Conservation (phyloP, 2,888 invertebrate genomes). For the Drosophila tripunctata region DNA sequence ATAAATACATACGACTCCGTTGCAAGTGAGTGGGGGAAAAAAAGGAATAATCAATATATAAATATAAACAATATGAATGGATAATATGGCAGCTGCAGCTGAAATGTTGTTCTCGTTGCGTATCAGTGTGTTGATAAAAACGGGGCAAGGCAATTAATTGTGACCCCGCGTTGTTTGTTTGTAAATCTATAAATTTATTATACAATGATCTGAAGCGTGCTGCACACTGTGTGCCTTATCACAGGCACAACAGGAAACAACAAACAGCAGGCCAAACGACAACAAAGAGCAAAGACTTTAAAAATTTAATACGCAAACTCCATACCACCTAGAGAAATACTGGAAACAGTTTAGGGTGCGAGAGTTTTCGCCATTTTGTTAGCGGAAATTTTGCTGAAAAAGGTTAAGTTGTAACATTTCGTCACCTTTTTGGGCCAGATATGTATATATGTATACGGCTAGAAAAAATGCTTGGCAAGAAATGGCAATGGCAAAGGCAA, state of each 20-base stretch:
- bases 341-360: background rate
- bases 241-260: conserved; percentile 4
- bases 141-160: conserved; percentile 55
- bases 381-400: conserved; percentile 72
- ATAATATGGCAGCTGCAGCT: conserved; percentile 39
- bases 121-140: conserved; percentile 50
- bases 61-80: conserved; percentile 1
- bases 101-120: conserved; percentile 8
- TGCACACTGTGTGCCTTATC: conserved; percentile 42
- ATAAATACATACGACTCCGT: conserved; percentile 34
- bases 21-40: conserved; percentile 3
- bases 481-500: too few relatives aligned
- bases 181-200: conserved; percentile 31
- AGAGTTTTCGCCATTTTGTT: conserved; percentile 60
- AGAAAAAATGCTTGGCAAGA: background rate
- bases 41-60: conserved; percentile 9
- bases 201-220: conserved; percentile 27
- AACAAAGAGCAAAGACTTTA: conserved; percentile 33
- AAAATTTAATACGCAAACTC: conserved; percentile 52
- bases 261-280: conserved; percentile 19
- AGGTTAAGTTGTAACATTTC: conserved; percentile 79
- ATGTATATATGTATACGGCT: too few relatives aligned
- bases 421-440: conserved; percentile 65
- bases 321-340: too few relatives aligned
- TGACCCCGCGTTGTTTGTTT: conserved; percentile 26